phyloP scores from a whole-genome alignment of 2,113 vertebrate genomes.

The Otocyon megalotis region DNA sequence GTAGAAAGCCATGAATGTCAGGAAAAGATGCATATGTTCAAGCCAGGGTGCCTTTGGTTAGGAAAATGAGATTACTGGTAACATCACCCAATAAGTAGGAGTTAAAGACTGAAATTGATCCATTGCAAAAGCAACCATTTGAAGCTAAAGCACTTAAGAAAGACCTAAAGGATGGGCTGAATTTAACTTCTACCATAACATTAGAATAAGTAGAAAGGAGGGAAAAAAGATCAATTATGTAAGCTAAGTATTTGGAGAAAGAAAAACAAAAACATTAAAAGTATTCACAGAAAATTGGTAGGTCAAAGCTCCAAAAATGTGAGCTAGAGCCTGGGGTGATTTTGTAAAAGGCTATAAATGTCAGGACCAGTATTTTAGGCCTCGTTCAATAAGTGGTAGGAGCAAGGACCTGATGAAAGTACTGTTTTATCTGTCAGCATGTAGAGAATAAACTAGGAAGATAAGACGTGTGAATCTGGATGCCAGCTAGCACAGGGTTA shows the following conservation, averaged over 20 bases:
- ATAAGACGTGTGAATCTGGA: not conserved
- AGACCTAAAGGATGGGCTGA: not conserved
- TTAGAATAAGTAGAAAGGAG: not conserved
- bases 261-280: conserved; percentile 44
- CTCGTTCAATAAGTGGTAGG: conserved; percentile 28
- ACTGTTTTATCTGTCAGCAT: conserved; percentile 34
- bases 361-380: conserved; percentile 56
- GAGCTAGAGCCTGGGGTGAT: conserved; percentile 6
- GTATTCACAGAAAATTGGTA: not conserved
- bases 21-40: not conserved
- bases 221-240: not conserved
- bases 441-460: conserved; percentile 55
- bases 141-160: conserved; percentile 20
- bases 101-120: not conserved
- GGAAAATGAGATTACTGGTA: not conserved
- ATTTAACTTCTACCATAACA: not conserved
- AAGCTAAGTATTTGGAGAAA: conserved; percentile 4
- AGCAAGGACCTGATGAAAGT: conserved; percentile 26
- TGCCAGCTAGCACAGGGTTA: not conserved
- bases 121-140: not conserved
- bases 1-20: not conserved
- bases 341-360: conserved; percentile 32
- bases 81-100: not conserved
- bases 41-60: not conserved
- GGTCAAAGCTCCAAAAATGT: not conserved